Evolutionary conservation across 2,888 invertebrate species (phyloP), one percentile per base, ranked within the genome.

Genomic region (Unio delphinus): DNA sequence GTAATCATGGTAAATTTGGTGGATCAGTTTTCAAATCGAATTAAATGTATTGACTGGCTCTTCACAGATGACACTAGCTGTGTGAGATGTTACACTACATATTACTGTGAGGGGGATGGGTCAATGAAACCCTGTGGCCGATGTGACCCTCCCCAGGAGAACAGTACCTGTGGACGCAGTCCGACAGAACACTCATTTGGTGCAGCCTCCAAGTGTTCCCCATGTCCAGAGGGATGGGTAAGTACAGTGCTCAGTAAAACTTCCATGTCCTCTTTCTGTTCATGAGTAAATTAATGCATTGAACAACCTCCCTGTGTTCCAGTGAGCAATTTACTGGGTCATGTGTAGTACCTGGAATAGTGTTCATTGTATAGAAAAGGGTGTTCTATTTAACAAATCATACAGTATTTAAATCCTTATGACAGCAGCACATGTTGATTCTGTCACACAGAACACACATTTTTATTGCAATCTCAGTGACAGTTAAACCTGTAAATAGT

Each of bases 161-260:
- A 67, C 58, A 71, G 76, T 34, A 80, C 81, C 3, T 84, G 84
- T 75, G 80, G 76, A 8, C 66, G 79, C 15, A 74, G 74, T 7
- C 74, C 74, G 2, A 76, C 79, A n/a, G 84, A 84, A 67, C 83
- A 84, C 68, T 80, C 80, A 11, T 84, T 83, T 78, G 84, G 84
- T 1, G 69, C 68, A 8, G 73, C 76, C 4, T 67, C 75, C 2
- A 69, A 77, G 59, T 84, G 84, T 63, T 69, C 69, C 11, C 61
- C 78, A 3, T 84, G 84, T 72, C 83, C 81, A 11, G 58, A 65
- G 11, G 84, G 84, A 57, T 84, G 84, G 84, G 84, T 84, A 72
- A 64, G 69, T 58, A 23, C 28, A 54, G 0, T 61, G 23, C 3
- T 28, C 45, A 45, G 11, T 45, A 45, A 45, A 45, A 0, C 45